Evolutionary conservation across 1,140 invertebrate species (phyloP), one percentile per base, ranked within the genome.

Genomic region (Steinernema feltiae): DNA sequence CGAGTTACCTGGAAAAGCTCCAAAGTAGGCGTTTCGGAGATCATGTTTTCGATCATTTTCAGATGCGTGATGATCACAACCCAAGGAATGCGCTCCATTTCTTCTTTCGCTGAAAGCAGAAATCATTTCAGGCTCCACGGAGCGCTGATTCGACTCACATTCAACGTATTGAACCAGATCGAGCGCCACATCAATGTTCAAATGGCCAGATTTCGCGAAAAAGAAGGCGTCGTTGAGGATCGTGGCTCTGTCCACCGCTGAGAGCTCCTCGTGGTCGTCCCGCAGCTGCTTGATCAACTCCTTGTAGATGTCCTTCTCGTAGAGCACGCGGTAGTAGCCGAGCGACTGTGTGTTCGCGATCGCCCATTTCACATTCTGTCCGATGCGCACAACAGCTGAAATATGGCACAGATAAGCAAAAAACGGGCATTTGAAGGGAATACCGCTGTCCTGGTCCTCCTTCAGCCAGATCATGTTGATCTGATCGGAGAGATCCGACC

Each of bases 271-370:
- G 41, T 78, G 81, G 72, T 82, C 74, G 12, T 12, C 29, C 1
- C 41, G 29, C 18, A 82, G 53, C 69, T 82, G 79, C 21, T 77
- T 35, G 2, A 73, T 69, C 30, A 82, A 35, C 71, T 75, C 77
- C 32, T 71, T 29, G 35, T 82, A 82, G 2, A 82, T 79, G 1
- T 71, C 71, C 18, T 30, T 31, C 2, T 75, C 74, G 48, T 82
- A 82, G 1, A 83, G 73, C 18, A 82, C 81, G 31, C 80, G 78
- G 74, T 83, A 82, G 63, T 78, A 82, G n/a, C 81, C 81, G 21
- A 79, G 32, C 15, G 76, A 75, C 12, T 79, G 81, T n/a, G 79
- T 76, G 73, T 82, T 82, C 2, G 79, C 77, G 15, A 82, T 72
- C 1, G 81, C 63, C 81, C 81, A 82, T 18, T 75, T 73, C 30